Percentiles rank a stretch among this genome's conserved stretches.
phyloP scores from a whole-genome alignment of 2,113 vertebrate species.

The Laticauda laticaudata region DNA sequence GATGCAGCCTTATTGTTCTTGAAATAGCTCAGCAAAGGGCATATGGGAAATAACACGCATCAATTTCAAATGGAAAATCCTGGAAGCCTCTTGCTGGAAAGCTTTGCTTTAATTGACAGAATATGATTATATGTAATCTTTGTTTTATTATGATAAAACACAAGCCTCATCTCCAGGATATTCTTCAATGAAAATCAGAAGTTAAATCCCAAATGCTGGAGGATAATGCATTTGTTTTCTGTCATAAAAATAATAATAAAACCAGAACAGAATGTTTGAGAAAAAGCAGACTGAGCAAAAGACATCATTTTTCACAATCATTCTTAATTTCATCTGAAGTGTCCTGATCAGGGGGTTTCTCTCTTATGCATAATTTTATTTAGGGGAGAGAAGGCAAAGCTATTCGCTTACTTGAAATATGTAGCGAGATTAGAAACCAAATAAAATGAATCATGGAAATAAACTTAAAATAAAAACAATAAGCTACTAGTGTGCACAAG shows the following conservation, averaged over 20 bases:
- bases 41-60: slow-evolving; percentile 20
- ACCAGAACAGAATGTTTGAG: slow-evolving; percentile 19
- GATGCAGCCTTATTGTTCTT: not conserved
- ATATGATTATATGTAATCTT: slow-evolving; percentile 32
- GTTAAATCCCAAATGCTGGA: slow-evolving; percentile 45
- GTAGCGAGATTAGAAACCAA: not conserved
- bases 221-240: slow-evolving; percentile 40
- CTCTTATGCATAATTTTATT: not conserved
- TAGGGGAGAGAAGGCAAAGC: not conserved
- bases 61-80: slow-evolving; percentile 16
- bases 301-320: slow-evolving; percentile 16
- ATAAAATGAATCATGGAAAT: not conserved
- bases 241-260: slow-evolving; percentile 27
- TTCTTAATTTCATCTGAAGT: slow-evolving; percentile 35
- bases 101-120: slow-evolving; percentile 47
- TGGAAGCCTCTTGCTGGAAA: slow-evolving; percentile 41
- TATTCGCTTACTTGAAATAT: not conserved
- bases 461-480: not conserved
- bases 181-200: slow-evolving; percentile 48
- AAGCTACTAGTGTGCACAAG: not conserved
- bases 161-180: slow-evolving; percentile 38
- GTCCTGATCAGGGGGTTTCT: not conserved
- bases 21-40: not conserved
- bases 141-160: slow-evolving; percentile 51
- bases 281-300: slow-evolving; percentile 26